These are phyloP conservation scores for Wiebesia pumilae DNA, from an alignment of 1,140 invertebrate genomes.

Conservation along the genomic window DNA sequence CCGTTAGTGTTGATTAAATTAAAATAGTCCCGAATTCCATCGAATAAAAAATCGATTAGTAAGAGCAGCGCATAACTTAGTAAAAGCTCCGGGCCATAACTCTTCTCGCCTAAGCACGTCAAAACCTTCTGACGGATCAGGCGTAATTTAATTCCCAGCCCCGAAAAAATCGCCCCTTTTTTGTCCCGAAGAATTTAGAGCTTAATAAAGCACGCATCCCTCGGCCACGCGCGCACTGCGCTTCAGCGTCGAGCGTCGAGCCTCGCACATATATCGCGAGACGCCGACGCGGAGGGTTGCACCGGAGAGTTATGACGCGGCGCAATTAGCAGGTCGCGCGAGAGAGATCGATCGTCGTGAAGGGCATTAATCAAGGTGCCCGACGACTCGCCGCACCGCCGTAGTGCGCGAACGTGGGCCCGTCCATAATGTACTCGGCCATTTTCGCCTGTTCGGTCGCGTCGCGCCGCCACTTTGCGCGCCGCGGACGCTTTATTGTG, in stretches of 20 bases:
- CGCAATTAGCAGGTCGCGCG: slow-evolving; percentile 76
- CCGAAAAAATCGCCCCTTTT: slow-evolving; percentile 26
- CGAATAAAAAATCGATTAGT: background rate
- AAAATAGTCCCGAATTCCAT: background rate
- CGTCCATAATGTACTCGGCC: slow-evolving; percentile 64
- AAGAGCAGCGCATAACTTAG: no score
- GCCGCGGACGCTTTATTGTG: slow-evolving; percentile 54
- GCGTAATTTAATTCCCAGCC: slow-evolving; percentile 37
- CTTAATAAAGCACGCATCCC: slow-evolving; percentile 44
- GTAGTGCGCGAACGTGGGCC: slow-evolving; percentile 40
- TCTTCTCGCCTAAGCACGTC: background rate
- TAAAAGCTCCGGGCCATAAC: background rate
- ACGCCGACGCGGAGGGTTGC: slow-evolving; percentile 55
- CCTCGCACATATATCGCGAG: slow-evolving; percentile 57
- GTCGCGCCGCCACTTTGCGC: slow-evolving; percentile 26
- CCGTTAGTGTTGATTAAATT: background rate
- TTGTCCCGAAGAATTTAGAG: slow-evolving; percentile 32
- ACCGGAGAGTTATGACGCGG: slow-evolving; percentile 73
- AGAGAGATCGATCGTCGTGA: slow-evolving; percentile 74
- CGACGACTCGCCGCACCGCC: slow-evolving; percentile 62
- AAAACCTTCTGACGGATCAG: slow-evolving; percentile 38
- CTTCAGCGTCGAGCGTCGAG: slow-evolving; percentile 41
- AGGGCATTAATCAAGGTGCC: slow-evolving; percentile 73
- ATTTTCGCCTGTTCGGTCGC: slow-evolving; percentile 64
- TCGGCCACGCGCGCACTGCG: slow-evolving; percentile 52